Percentiles rank a stretch among this genome's conserved stretches.
These are phyloP conservation scores for Helostoma temminkii DNA, from an alignment of 2,797 vertebrate genomes.

Conservation along the genomic window DNA sequence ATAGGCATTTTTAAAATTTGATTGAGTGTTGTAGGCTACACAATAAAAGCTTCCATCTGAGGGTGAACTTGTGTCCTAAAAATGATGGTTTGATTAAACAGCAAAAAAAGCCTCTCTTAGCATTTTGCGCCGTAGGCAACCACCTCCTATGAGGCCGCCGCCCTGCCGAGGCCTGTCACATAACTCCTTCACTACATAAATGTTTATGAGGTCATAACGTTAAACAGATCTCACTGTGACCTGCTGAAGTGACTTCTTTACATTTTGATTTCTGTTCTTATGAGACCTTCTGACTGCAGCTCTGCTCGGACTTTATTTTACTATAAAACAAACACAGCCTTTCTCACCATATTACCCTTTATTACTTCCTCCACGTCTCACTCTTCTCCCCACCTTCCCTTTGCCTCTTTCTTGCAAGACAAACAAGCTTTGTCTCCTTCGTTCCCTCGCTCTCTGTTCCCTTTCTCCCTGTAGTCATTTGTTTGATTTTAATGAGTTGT, in stretches of 20 bases:
- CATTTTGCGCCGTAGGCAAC: no score
- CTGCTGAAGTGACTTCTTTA: neutral
- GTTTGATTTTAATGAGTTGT: conserved; percentile 51
- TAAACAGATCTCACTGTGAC: neutral
- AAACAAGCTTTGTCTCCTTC: neutral
- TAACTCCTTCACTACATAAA: neutral
- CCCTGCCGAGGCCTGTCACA: no score
- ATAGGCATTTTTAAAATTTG: no score
- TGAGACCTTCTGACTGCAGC: neutral
- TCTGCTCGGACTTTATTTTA: neutral
- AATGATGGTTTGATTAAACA: no score
- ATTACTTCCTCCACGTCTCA: neutral
- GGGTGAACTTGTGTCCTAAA: no score
- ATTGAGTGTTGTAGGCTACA: no score
- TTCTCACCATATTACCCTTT: neutral
- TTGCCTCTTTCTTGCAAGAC: neutral
- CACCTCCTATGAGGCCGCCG: no score
- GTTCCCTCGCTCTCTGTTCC: neutral
- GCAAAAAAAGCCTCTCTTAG: no score
- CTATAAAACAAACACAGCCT: neutral
- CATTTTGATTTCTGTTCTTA: no score
- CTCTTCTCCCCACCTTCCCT: neutral
- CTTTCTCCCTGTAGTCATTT: conserved; percentile 4
- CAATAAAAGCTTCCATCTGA: no score
- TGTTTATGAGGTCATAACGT: neutral